Evolutionary conservation across 2,113 vertebrate genomes (phyloP).

Genomic region (Poeciliopsis occidentalis): DNA sequence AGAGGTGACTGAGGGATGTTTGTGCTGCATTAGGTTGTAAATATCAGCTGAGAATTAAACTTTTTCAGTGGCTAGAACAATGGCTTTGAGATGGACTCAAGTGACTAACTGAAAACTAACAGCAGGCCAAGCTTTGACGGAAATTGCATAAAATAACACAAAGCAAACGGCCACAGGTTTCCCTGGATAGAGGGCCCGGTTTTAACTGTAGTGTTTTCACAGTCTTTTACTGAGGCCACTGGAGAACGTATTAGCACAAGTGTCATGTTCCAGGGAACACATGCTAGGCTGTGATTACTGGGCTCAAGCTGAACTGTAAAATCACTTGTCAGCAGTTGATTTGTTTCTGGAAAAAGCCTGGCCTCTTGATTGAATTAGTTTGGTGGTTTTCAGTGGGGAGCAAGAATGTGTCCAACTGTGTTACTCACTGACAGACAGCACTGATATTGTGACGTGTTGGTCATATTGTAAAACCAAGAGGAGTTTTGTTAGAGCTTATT

Average conservation of each 20-base stretch:
- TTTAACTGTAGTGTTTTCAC: constrained; percentile 60
- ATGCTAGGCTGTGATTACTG: constrained; percentile 75
- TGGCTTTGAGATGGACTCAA: constrained; percentile 12
- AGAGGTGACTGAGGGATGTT: constrained; percentile 67
- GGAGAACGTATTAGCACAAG: constrained; percentile 74
- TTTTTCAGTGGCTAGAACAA: constrained; percentile 50
- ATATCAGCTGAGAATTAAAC: constrained; percentile 60
- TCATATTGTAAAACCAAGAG: constrained; percentile 23
- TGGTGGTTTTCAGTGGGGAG: constrained; percentile 60
- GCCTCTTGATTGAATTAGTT: constrained; percentile 76
- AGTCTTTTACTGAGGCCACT: constrained; percentile 65
- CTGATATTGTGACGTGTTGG: constrained; percentile 51
- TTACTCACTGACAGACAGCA: constrained; percentile 60
- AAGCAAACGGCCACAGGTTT: constrained; percentile 56
- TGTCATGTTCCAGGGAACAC: constrained; percentile 74
- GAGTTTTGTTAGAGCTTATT: neutral
- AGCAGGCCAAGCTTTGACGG: constrained; percentile 33
- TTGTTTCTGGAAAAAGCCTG: constrained; percentile 69
- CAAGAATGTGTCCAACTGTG: constrained; percentile 62
- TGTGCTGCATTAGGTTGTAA: constrained; percentile 68
- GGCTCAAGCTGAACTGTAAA: constrained; percentile 72
- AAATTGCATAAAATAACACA: constrained; percentile 65
- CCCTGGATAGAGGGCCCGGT: constrained; percentile 47
- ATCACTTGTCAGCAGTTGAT: constrained; percentile 78
- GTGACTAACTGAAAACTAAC: constrained; percentile 38